Percentiles rank a stretch among this genome's conserved stretches.
phyloP scores from a whole-genome alignment of 2,888 invertebrate genomes.

The Lepidocyrtoides sp. region DNA sequence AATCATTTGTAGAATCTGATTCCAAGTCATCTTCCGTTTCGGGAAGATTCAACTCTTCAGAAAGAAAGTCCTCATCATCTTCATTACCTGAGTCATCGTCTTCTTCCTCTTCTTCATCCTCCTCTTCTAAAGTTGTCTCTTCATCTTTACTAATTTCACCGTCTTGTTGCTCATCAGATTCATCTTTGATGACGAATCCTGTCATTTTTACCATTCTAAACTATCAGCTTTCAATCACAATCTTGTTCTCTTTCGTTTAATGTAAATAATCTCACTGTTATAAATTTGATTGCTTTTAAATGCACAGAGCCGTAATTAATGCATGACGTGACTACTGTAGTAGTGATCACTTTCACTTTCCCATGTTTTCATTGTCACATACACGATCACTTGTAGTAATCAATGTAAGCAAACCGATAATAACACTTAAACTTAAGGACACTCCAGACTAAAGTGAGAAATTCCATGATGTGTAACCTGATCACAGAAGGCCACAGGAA shows the following conservation, averaged over 20 bases:
- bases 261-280: neutral
- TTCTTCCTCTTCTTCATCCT: slow-evolving; percentile 73
- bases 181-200: neutral
- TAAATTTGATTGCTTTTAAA: too few relatives aligned
- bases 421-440: slow-evolving; percentile 59
- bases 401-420: slow-evolving; percentile 11
- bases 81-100: slow-evolving; percentile 74
- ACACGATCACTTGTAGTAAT: neutral
- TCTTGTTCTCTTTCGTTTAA: too few relatives aligned
- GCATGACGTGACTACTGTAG: too few relatives aligned
- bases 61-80: slow-evolving; percentile 77
- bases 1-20: slow-evolving; percentile 85
- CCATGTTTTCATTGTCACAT: neutral
- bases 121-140: slow-evolving; percentile 62
- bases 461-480: slow-evolving; percentile 43
- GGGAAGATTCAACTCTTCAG: slow-evolving; percentile 85
- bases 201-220: slow-evolving; percentile 32
- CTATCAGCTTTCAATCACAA: too few relatives aligned
- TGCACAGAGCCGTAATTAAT: too few relatives aligned
- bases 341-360: slow-evolving; percentile 47
- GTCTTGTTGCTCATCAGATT: slow-evolving; percentile 44
- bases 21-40: slow-evolving; percentile 86
- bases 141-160: slow-evolving; percentile 59
- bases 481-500: slow-evolving; percentile 54
- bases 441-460: slow-evolving; percentile 20